Evolutionary conservation across 1,140 invertebrate species (phyloP), one percentile per base, ranked within the genome.

Genomic region (Bombus pascuorum): DNA sequence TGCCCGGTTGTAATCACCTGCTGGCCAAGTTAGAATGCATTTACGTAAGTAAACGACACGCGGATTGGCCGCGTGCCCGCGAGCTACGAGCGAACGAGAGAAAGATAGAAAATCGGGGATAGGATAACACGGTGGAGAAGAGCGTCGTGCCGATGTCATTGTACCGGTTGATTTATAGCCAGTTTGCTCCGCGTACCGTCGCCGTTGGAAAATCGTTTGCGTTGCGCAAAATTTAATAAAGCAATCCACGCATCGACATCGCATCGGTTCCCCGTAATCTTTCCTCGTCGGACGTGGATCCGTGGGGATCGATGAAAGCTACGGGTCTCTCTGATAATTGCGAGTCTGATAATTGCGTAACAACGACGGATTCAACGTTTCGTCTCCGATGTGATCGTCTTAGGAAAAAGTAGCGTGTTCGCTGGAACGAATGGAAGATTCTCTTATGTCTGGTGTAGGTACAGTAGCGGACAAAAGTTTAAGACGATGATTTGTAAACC

Each of bases 191-290:
- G 66, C n/a, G 72, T 68, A 42, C 77, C 80, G 85, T 81, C 42
- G 77, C 37, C 59, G 81, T 53, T 90, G 81, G 89, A 92, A 92
- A 91, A 92, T 92, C 87, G 79, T 91, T 88, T 85, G 87, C 74
- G 84, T 92, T 92, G 91, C 92, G 91, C 81, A 92, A 92, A 91
- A 91, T 92, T 92, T 91, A 92, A 92, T 92, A 91, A 92, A 92
- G 90, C 91, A 89, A 92, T 92, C 90, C 88, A 88, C 90, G 86
- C 91, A 88, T 91, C 87, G 89, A 86, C 87, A 76, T 85, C 86
- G 90, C 83, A 85, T 91, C 90, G 85, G 86, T 91, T 86, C 90
- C 59, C 59, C 47, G 86, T 89, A 87, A 92, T 92, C 83, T 91
- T 86, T 88, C 79, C 72, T 82, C 79, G 86, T 74, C 34, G 65